Evolutionary conservation across 2,888 invertebrate species (phyloP).

Genomic region (Mythimna lalbum): DNA sequence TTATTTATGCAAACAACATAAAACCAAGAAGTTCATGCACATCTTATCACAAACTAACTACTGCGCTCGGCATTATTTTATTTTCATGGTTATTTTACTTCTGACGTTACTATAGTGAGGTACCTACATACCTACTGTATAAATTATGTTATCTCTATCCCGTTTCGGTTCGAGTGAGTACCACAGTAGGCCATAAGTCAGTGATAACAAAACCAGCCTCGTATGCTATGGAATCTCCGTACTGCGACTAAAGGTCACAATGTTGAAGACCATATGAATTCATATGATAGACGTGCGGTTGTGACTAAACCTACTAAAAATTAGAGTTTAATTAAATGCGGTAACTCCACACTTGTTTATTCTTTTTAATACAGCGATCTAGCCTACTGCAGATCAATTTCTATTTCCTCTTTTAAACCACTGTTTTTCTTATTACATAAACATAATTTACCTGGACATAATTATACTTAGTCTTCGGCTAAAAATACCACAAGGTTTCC

Average conservation of each 20-base stretch:
- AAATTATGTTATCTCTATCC: not conserved
- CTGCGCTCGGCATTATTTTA: slow-evolving; percentile 1
- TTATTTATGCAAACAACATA: slow-evolving; percentile 15
- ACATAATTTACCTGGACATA: not conserved
- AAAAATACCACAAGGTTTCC: too few relatives aligned
- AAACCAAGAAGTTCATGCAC: slow-evolving; percentile 8
- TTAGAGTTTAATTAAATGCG: not conserved
- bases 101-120: not conserved
- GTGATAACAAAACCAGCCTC: not conserved
- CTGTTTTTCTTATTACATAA: not conserved
- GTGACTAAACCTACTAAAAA: not conserved
- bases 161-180: not conserved
- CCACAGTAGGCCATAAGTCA: not conserved
- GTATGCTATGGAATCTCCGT: not conserved
- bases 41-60: slow-evolving; percentile 13
- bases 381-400: not conserved
- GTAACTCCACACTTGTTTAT: slow-evolving; percentile 4
- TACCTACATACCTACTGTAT: not conserved
- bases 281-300: not conserved
- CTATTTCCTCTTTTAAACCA: not conserved
- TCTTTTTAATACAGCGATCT: not conserved
- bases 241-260: not conserved
- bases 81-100: not conserved
- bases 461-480: too few relatives aligned
- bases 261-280: not conserved